These are phyloP conservation scores for Aphodius sticticus DNA, from an alignment of 2,888 invertebrate species.

Conservation along the genomic window DNA sequence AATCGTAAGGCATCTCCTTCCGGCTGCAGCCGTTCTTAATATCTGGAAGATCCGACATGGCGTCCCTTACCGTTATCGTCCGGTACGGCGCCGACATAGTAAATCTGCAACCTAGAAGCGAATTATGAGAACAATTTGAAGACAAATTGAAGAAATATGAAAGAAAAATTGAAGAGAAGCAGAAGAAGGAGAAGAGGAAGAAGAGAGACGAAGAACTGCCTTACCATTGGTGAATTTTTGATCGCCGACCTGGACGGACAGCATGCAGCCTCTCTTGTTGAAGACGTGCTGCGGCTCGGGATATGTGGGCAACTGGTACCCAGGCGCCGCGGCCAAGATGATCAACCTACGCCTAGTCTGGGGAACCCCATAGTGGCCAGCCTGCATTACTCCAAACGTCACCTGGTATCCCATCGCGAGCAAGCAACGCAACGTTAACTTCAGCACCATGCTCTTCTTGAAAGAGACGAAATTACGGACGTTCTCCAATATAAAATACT, in stretches of 20 bases:
- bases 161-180: too few relatives aligned
- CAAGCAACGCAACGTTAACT: constrained; percentile 78
- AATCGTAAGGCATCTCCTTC: constrained; percentile 75
- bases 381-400: constrained; percentile 85
- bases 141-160: too few relatives aligned
- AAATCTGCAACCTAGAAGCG: constrained; percentile 63
- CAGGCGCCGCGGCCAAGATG: constrained; percentile 84
- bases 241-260: constrained; percentile 68
- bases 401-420: constrained; percentile 88
- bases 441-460: constrained; percentile 82
- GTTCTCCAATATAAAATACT: constrained; percentile 85
- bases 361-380: constrained; percentile 85
- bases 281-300: constrained; percentile 86
- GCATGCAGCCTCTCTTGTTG: constrained; percentile 70
- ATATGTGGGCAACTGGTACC: constrained; percentile 74
- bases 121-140: background rate
- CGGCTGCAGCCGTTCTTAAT: constrained; percentile 76
- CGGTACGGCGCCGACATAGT: constrained; percentile 77
- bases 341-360: constrained; percentile 79
- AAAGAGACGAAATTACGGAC: constrained; percentile 87
- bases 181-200: too few relatives aligned
- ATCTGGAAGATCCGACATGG: constrained; percentile 82
- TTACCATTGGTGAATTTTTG: constrained; percentile 57
- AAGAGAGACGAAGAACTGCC: too few relatives aligned
- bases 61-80: constrained; percentile 80